Conservation (phyloP, 2,797 vertebrate species). For the Crenichthys baileyi region DNA sequence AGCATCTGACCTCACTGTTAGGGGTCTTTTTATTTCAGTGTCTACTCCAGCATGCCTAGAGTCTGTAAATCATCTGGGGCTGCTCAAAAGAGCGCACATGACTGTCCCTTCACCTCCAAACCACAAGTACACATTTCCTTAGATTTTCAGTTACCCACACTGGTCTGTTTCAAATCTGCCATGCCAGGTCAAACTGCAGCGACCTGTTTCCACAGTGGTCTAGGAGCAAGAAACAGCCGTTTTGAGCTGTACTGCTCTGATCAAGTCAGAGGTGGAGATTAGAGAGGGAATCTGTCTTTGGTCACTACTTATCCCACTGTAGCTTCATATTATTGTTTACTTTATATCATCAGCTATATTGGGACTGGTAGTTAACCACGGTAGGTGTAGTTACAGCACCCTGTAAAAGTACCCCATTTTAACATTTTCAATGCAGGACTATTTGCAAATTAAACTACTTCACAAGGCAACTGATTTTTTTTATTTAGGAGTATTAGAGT, state of each 20-base stretch:
- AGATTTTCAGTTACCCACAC: constrained; percentile 3
- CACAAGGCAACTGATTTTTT: neutral
- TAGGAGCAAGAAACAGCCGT: neutral
- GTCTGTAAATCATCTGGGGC: constrained; percentile 43
- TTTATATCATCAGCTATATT: neutral
- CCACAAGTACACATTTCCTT: constrained; percentile 8
- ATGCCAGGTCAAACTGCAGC: neutral
- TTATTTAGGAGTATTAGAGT: too few species aligned
- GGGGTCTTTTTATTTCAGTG: constrained; percentile 60
- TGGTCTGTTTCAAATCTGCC: neutral
- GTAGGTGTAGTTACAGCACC: neutral
- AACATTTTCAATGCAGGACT: neutral
- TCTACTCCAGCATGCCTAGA: constrained; percentile 48
- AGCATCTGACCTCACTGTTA: constrained; percentile 68
- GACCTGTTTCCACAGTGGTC: constrained; percentile 15
- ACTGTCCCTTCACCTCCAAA: constrained; percentile 4
- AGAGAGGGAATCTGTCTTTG: neutral
- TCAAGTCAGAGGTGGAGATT: neutral
- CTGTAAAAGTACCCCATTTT: neutral
- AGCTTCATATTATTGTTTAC: neutral
- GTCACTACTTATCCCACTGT: neutral
- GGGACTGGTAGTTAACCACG: neutral
- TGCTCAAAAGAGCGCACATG: constrained; percentile 8
- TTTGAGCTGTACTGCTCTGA: neutral
- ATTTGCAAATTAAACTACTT: neutral